Conservation (phyloP, 2,113 vertebrate species). For the Chitala chitala region DNA sequence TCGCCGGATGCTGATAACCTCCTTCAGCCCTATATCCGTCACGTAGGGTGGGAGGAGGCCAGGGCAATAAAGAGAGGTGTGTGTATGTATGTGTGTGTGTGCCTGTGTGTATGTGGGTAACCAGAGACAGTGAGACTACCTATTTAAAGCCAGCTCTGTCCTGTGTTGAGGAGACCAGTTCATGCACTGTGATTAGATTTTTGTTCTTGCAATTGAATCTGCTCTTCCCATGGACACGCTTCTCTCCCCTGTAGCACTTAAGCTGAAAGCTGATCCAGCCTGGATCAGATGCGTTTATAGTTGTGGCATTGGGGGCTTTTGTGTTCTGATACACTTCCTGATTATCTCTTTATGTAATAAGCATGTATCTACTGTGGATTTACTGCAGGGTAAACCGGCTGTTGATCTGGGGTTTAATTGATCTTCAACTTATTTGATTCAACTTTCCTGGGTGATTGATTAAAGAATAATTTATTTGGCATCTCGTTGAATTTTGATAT, state of each 20-base stretch:
- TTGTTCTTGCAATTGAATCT: conserved; percentile 58
- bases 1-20: conserved; percentile 17
- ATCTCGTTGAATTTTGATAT: not conserved
- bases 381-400: not conserved
- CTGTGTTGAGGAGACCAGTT: conserved; percentile 25
- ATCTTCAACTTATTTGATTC: not conserved
- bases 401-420: conserved; percentile 1
- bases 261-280: conserved; percentile 20
- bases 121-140: conserved; percentile 44
- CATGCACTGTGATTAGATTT: conserved; percentile 58
- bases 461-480: not conserved
- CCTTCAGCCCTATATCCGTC: conserved; percentile 1
- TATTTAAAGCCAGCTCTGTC: conserved; percentile 41
- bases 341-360: conserved; percentile 25
- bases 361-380: conserved; percentile 12
- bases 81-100: too few species aligned
- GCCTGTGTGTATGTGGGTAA: conserved; percentile 38
- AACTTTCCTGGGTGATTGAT: not conserved
- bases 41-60: not conserved
- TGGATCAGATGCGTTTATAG: conserved; percentile 21
- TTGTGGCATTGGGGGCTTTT: conserved; percentile 17
- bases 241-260: conserved; percentile 12
- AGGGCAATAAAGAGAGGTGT: too few species aligned
- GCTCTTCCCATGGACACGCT: conserved; percentile 21
- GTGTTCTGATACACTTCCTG: conserved; percentile 28